Percentiles rank a stretch among this genome's conserved stretches.
Conservation (phyloP, 2,113 vertebrate species). For the Morone saxatilis region DNA sequence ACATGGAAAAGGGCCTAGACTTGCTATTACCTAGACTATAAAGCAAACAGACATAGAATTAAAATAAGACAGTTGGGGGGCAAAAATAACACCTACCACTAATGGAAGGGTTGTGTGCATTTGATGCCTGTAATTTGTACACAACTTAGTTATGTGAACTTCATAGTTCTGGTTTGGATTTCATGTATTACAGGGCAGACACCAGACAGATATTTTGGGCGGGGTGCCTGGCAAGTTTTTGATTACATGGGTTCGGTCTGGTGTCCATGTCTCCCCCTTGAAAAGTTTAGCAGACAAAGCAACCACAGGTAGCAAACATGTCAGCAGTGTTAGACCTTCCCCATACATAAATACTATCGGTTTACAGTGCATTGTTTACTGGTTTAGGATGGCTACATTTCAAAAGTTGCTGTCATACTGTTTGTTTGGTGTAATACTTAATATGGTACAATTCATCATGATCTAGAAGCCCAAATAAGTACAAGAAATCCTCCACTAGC, state of each 20-base stretch:
- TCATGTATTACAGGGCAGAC: slow-evolving; percentile 82
- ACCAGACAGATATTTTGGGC: slow-evolving; percentile 76
- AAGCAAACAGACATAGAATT: slow-evolving; percentile 76
- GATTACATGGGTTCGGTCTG: slow-evolving; percentile 68
- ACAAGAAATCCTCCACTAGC: slow-evolving; percentile 27
- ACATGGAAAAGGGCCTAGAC: slow-evolving; percentile 46
- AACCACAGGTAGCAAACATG: slow-evolving; percentile 39
- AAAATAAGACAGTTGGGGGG: slow-evolving; percentile 74
- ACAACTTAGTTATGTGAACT: slow-evolving; percentile 72
- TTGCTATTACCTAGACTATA: slow-evolving; percentile 71
- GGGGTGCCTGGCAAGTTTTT: slow-evolving; percentile 67
- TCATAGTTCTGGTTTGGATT: slow-evolving; percentile 77
- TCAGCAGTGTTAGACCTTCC: slow-evolving; percentile 7
- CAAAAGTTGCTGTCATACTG: slow-evolving; percentile 5
- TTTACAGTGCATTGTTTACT: slow-evolving; percentile 3
- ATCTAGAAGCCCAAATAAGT: slow-evolving; percentile 52
- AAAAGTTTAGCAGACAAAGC: slow-evolving; percentile 36
- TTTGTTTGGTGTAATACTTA: slow-evolving; percentile 2
- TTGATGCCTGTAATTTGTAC: slow-evolving; percentile 83
- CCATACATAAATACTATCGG: neutral
- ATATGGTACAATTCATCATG: slow-evolving; percentile 33
- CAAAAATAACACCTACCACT: slow-evolving; percentile 81
- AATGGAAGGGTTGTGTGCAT: slow-evolving; percentile 74
- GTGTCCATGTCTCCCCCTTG: slow-evolving; percentile 30
- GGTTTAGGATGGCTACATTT: slow-evolving; percentile 7